phyloP scores from a whole-genome alignment of 2,113 vertebrate genomes.

The Tetrax tetrax region DNA sequence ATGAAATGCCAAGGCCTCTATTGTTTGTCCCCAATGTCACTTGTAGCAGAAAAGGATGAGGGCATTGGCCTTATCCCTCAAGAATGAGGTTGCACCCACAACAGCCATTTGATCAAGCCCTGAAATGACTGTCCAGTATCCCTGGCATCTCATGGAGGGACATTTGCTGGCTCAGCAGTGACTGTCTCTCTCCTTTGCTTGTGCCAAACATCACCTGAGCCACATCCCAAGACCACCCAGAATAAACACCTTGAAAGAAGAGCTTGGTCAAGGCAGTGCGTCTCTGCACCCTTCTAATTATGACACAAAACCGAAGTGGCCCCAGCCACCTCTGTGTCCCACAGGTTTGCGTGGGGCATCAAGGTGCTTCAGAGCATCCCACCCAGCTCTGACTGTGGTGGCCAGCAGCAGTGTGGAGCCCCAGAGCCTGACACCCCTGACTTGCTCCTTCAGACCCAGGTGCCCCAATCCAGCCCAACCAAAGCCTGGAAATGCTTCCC shows the following conservation, averaged over 20 bases:
- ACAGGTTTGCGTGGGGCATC: fast-evolving
- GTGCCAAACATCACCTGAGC: neutral
- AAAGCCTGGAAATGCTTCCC: neutral
- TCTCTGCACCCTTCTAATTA: neutral
- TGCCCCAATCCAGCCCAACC: neutral
- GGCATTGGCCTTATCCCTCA: neutral
- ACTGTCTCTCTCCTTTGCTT: neutral
- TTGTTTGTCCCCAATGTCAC: neutral
- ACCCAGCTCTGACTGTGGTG: neutral
- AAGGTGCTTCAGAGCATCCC: neutral
- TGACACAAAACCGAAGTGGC: fast-evolving
- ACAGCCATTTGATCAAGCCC: neutral
- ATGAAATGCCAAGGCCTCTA: neutral
- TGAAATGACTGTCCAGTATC: neutral
- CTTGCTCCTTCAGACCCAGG: fast-evolving
- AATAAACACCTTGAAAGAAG: neutral
- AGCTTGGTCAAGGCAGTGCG: neutral
- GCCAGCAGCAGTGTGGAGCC: neutral
- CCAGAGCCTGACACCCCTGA: fast-evolving
- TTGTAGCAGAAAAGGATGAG: neutral
- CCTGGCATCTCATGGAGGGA: neutral
- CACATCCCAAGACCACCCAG: neutral
- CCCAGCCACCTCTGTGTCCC: neutral
- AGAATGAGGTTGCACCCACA: neutral
- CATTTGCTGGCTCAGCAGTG: neutral